phyloP scores from a whole-genome alignment of 2,888 invertebrate species.

The Phania funesta region DNA sequence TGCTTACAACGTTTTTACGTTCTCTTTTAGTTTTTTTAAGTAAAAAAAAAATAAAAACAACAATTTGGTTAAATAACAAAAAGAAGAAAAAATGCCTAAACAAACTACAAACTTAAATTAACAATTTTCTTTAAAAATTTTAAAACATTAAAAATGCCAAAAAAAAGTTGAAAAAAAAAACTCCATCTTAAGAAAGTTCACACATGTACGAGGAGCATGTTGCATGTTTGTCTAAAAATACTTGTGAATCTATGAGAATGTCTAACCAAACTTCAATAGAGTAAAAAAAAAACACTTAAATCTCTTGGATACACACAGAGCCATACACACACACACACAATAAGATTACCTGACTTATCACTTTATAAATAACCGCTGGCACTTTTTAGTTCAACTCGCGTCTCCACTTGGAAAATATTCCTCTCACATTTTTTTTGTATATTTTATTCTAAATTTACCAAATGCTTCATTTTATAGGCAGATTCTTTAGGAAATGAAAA shows the following conservation, averaged over 20 bases:
- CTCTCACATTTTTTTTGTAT: constrained; percentile 25
- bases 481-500: background rate
- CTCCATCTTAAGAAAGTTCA: constrained; percentile 40
- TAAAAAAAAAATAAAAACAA: background rate
- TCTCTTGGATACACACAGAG: constrained; percentile 45
- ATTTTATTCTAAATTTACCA: background rate
- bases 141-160: constrained; percentile 43
- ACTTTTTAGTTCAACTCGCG: constrained; percentile 16
- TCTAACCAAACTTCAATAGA: constrained; percentile 45
- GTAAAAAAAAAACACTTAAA: constrained; percentile 61
- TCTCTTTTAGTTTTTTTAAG: background rate
- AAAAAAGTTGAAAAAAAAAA: background rate
- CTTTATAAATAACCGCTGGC: constrained; percentile 59
- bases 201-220: constrained; percentile 18
- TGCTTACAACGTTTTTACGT: constrained; percentile 71
- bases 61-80: constrained; percentile 1
- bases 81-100: constrained; percentile 16
- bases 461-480: constrained; percentile 10
- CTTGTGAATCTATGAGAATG: constrained; percentile 3
- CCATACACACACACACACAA: constrained; percentile 6
- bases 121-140: constrained; percentile 40
- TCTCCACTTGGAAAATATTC: background rate
- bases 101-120: constrained; percentile 43
- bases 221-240: constrained; percentile 42
- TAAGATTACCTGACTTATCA: constrained; percentile 62